A percentile compares a stretch with the other conserved stretches of the same genome.
phyloP scores from a whole-genome alignment of 2,888 invertebrate species.

The Mythimna ferrago region DNA sequence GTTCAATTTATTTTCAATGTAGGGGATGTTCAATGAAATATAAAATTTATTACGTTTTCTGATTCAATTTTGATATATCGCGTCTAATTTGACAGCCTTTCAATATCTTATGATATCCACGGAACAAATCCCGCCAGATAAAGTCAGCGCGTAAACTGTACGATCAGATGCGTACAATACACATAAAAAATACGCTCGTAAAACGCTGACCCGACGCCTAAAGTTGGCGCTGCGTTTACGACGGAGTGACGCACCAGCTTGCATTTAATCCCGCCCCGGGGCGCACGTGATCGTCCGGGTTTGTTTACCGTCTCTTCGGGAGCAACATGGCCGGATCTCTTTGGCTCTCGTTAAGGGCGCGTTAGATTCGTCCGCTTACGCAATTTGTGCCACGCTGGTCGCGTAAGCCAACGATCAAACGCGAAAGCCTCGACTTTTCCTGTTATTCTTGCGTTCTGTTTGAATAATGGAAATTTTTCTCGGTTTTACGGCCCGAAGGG shows the following conservation, averaged over 20 bases:
- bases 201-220: slow-evolving; percentile 50
- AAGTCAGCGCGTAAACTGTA: slow-evolving; percentile 26
- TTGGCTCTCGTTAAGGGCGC: slow-evolving; percentile 34
- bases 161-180: slow-evolving; percentile 38
- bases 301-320: slow-evolving; percentile 40
- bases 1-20: slow-evolving; percentile 21
- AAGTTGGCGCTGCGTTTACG: slow-evolving; percentile 51
- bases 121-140: slow-evolving; percentile 19
- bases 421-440: slow-evolving; percentile 53
- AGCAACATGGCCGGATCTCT: not conserved
- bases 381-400: slow-evolving; percentile 51
- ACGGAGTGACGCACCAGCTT: slow-evolving; percentile 39
- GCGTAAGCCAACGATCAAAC: slow-evolving; percentile 54
- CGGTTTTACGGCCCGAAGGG: slow-evolving; percentile 56
- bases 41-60: slow-evolving; percentile 1
- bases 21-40: slow-evolving; percentile 21
- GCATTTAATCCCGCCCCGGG: slow-evolving; percentile 43
- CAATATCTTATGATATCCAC: slow-evolving; percentile 17
- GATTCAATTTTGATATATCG: slow-evolving; percentile 3
- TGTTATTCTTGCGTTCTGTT: slow-evolving; percentile 58
- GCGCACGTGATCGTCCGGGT: slow-evolving; percentile 14
- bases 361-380: slow-evolving; percentile 41
- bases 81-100: slow-evolving; percentile 26
- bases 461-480: slow-evolving; percentile 62
- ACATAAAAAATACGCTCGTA: slow-evolving; percentile 57